Evolutionary conservation across 2,113 vertebrate species (phyloP).

Genomic region (Erinaceus europaeus): DNA sequence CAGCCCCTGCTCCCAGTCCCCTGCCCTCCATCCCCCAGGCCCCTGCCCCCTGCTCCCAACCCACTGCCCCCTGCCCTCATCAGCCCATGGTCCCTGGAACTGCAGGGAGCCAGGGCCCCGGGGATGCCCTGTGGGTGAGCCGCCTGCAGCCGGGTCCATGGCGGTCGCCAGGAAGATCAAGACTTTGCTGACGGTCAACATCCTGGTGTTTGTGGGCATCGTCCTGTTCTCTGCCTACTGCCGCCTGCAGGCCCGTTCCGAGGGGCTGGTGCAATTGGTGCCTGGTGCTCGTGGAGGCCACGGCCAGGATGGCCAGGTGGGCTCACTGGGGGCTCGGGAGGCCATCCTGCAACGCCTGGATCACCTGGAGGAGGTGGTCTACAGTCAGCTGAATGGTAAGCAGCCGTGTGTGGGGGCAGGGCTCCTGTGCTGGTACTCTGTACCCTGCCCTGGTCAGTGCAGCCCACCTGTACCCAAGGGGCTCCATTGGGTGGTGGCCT

Average conservation of each 20-base stretch:
- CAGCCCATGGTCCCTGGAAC: conserved; percentile 19
- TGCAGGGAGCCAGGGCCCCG: background rate
- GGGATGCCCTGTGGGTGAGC: conserved; percentile 58
- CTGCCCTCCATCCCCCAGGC: background rate
- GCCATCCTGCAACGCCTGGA: conserved; percentile 96
- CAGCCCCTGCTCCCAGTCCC: background rate
- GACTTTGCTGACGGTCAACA: conserved; percentile 99
- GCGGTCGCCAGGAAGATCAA: conserved; percentile 98
- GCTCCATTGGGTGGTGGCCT: background rate
- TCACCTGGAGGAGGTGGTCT: conserved; percentile 97
- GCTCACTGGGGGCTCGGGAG: conserved; percentile 89
- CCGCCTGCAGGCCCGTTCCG: conserved; percentile 95
- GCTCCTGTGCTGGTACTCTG: rapidly evolving
- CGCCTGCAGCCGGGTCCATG: conserved; percentile 86
- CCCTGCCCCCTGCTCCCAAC: background rate
- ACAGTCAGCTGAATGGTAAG: conserved; percentile 96
- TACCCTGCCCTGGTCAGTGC: background rate
- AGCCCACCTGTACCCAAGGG: background rate
- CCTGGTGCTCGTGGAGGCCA: conserved; percentile 88
- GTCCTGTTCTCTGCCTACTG: conserved; percentile 98
- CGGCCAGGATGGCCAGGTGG: conserved; percentile 88
- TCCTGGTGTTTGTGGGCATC: conserved; percentile 96
- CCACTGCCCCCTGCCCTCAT: background rate
- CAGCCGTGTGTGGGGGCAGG: background rate
- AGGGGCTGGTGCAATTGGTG: conserved; percentile 91